Conservation (phyloP, 2,113 vertebrate genomes). For the Myiozetetes cayanensis region DNA sequence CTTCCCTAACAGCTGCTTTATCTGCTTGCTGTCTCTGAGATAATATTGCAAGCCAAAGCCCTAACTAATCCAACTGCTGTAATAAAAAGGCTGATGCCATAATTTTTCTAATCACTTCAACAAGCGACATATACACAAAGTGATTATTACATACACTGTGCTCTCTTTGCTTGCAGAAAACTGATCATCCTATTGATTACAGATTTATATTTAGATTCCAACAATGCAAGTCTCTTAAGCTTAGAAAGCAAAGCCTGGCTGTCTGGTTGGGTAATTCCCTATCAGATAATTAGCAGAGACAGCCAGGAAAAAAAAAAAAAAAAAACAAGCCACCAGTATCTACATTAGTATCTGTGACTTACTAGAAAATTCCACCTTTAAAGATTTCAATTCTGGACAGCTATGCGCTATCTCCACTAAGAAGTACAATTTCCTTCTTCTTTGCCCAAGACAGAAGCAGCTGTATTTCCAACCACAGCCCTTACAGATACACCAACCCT, state of each 20-base stretch:
- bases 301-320: background rate
- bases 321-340: background rate
- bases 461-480: background rate
- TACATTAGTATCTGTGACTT: background rate
- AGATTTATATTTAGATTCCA: background rate
- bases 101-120: constrained; percentile 39
- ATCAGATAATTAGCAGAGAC: background rate
- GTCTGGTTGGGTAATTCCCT: background rate
- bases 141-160: background rate
- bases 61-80: constrained; percentile 13
- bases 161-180: constrained; percentile 5
- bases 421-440: background rate
- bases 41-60: background rate
- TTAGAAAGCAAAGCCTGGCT: background rate
- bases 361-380: background rate
- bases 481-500: background rate
- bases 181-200: constrained; percentile 1
- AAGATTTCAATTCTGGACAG: background rate
- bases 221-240: background rate
- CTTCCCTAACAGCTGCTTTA: constrained; percentile 15
- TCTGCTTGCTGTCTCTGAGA: background rate
- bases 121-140: background rate
- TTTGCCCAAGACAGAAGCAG: background rate
- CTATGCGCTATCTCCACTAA: background rate
- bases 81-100: constrained; percentile 36